Evolutionary conservation across 1,140 invertebrate genomes (phyloP).

Genomic region (Habropoda laboriosa): DNA sequence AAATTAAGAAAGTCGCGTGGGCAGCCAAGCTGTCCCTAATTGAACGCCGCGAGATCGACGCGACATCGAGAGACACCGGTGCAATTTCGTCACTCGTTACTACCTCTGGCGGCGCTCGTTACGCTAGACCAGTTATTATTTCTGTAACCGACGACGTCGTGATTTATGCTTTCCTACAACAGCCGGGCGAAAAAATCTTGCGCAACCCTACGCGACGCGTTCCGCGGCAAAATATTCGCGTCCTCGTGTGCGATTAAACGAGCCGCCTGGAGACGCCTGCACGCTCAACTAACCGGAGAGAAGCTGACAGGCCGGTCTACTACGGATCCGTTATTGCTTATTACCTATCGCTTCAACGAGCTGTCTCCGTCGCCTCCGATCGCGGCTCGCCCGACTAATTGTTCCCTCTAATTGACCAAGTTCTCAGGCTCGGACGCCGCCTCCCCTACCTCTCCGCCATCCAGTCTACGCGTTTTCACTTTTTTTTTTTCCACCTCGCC

Average conservation of each 20-base stretch:
- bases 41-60: neutral
- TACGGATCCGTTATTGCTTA: constrained; percentile 71
- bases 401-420: constrained; percentile 78
- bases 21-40: neutral
- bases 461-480: neutral
- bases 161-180: constrained; percentile 1
- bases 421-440: constrained; percentile 72
- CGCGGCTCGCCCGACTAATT: constrained; percentile 71
- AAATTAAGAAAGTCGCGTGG: neutral
- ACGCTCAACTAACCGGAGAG: neutral
- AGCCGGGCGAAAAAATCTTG: constrained; percentile 39
- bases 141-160: neutral
- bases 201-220: constrained; percentile 7
- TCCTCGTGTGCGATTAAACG: constrained; percentile 37
- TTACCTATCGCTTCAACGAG: constrained; percentile 63
- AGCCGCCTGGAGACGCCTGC: neutral
- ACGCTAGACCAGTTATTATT: constrained; percentile 35
- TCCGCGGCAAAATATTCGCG: neutral
- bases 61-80: constrained; percentile 9
- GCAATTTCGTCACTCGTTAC: constrained; percentile 20
- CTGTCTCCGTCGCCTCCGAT: constrained; percentile 47
- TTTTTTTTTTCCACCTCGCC: constrained; percentile 26
- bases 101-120: no score
- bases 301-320: constrained; percentile 35
- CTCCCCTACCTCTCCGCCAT: constrained; percentile 37